These are phyloP conservation scores for Calypte anna DNA, from an alignment of 2,113 vertebrate genomes.

Conservation along the genomic window DNA sequence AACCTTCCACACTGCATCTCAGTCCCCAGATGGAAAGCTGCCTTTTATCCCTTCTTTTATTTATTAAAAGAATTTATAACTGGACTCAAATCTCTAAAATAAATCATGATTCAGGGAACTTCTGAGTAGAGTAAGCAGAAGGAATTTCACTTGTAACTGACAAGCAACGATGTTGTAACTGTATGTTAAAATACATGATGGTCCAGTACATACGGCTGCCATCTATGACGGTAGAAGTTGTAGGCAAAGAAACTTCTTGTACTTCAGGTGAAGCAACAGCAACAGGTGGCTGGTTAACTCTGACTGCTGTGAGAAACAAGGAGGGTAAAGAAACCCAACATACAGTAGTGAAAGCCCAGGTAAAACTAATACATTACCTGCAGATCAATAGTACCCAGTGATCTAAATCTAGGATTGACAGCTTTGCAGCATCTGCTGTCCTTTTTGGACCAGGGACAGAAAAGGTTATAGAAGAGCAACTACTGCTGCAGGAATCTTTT, in stretches of 20 bases:
- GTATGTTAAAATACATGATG: neutral
- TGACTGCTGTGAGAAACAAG: conserved; percentile 53
- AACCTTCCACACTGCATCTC: neutral
- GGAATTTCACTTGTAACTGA: neutral
- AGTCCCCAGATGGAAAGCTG: neutral
- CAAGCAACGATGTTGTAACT: neutral
- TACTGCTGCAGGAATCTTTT: neutral
- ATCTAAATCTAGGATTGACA: neutral
- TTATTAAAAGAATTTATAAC: neutral
- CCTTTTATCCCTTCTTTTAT: neutral
- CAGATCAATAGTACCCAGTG: neutral
- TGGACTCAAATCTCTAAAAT: neutral
- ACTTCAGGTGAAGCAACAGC: conserved; percentile 75
- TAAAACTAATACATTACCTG: neutral
- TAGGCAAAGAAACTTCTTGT: conserved; percentile 78
- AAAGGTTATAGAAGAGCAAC: neutral
- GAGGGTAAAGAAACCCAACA: rapidly evolving
- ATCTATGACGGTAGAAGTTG: conserved; percentile 75
- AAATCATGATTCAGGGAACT: neutral
- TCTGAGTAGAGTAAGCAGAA: neutral
- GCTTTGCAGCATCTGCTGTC: neutral
- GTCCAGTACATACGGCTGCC: conserved; percentile 80
- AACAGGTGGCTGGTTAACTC: conserved; percentile 74
- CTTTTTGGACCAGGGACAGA: neutral
- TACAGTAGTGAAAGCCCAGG: neutral